Base-by-base conservation (phyloP, 2,797 vertebrate genomes). In the Rhinella marina region DNA sequence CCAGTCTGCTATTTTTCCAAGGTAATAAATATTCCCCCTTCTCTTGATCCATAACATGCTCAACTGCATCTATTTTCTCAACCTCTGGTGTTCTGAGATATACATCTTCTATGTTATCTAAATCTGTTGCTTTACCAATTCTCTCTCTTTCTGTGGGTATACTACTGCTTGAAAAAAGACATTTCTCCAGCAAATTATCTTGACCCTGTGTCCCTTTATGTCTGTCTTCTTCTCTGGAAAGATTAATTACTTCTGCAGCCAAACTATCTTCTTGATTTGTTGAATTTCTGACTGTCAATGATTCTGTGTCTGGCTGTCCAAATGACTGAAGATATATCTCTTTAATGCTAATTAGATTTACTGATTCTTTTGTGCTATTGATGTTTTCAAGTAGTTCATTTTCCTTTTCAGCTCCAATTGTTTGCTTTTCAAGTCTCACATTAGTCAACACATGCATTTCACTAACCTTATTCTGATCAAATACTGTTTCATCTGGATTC, bases 221-320 rank as follows among this genome's bases (percentile, higher is more conserved):
- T 8, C 72, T 23, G 10, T 50, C 72, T 50, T 4, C 41, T 48
- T 75, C 11, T 75, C 10, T 41, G 11, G 72, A 41, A 75, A 75
- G 41, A 23, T 50, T 50, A 75, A 75, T 75, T 50, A n/a, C 50
- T 75, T 75, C 21, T 75, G 5, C 11, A 12, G 41, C 19, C 2
- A 80, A 59, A 32, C 48, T 23, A 21, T 66, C 17, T 66, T 66
- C 62, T 82, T 82, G 41, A 68, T 68, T 21, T 82, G 48, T 41
- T 66, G n/a, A 29, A 10, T n/a, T 48, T 62, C 29, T 23, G 14
- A 8, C 41, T 66, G 21, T 68, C 14, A 27, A 23, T 50, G 21
- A 23, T 50, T 81, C 11, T 9, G 50, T 13, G 3, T 66, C 61
- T 4, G 14, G 6, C 61, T 14, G 12, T 81, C 32, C 32, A 50